These are phyloP conservation scores for Latheticus oryzae DNA, from an alignment of 2,888 invertebrate genomes.

Conservation along the genomic window DNA sequence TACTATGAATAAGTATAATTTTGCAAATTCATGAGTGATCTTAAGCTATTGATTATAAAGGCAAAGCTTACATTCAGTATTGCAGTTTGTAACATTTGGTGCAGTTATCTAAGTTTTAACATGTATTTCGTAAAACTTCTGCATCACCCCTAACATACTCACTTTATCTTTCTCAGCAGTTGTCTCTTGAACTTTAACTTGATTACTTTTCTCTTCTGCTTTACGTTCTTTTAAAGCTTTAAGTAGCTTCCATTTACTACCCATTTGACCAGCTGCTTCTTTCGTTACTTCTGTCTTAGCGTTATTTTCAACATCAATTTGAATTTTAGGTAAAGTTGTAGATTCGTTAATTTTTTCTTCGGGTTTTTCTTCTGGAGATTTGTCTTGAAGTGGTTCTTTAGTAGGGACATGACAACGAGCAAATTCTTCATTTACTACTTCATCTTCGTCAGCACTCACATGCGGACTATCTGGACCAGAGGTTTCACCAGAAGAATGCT, in stretches of 20 bases:
- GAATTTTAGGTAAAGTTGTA: conserved; percentile 65
- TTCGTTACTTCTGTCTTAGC: conserved; percentile 58
- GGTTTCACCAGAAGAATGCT: conserved; percentile 85
- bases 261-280: conserved; percentile 70
- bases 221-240: conserved; percentile 91
- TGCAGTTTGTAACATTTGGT: conserved; percentile 45
- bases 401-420: conserved; percentile 61
- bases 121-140: conserved; percentile 76
- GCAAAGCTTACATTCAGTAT: conserved; percentile 43
- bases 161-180: conserved; percentile 78
- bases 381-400: too few species aligned
- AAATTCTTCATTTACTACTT: conserved; percentile 73
- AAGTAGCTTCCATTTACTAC: conserved; percentile 91
- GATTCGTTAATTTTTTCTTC: conserved; percentile 48
- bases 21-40: too few species aligned
- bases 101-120: conserved; percentile 69
- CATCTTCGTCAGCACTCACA: conserved; percentile 78
- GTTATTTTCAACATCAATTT: conserved; percentile 63
- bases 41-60: conserved; percentile 35
- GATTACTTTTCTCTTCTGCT: conserved; percentile 83
- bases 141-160: conserved; percentile 77
- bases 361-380: conserved; percentile 3
- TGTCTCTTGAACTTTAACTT: conserved; percentile 73
- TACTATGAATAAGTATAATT: too few species aligned
- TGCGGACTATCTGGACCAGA: conserved; percentile 90